Evolutionary conservation across 1,140 invertebrate genomes (phyloP).

Genomic region (Pararge aegeria): DNA sequence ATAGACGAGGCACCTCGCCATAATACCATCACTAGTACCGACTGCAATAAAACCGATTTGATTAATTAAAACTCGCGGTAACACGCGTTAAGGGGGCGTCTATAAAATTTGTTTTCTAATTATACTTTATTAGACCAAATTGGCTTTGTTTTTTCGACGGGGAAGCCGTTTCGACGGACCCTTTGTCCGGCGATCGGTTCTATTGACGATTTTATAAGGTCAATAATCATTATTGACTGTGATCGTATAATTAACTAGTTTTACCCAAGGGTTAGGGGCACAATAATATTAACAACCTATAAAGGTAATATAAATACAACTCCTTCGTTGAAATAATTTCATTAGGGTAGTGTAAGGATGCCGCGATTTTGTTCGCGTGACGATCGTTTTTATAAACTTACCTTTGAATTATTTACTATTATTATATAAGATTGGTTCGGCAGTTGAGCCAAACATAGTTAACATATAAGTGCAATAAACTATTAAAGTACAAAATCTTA

Average conservation of each 20-base stretch:
- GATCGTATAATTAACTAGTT: conserved; percentile 72
- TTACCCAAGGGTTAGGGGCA: conserved; percentile 34
- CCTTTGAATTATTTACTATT: too few species aligned
- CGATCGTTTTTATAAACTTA: neutral
- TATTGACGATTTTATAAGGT: conserved; percentile 76
- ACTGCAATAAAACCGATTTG: conserved; percentile 56
- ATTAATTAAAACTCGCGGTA: conserved; percentile 63
- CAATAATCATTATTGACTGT: conserved; percentile 73
- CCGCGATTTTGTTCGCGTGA: neutral
- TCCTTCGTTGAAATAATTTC: conserved; percentile 25
- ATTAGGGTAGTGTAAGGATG: conserved; percentile 8
- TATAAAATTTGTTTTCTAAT: conserved; percentile 76
- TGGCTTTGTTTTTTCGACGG: conserved; percentile 68
- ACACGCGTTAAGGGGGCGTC: conserved; percentile 57
- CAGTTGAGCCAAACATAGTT: too few species aligned
- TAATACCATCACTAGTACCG: conserved; percentile 48
- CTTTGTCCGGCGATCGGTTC: conserved; percentile 63
- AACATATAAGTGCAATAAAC: too few species aligned
- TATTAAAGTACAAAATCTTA: too few species aligned
- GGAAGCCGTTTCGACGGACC: conserved; percentile 49
- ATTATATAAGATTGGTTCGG: too few species aligned
- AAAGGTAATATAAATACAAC: conserved; percentile 32
- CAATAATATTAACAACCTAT: conserved; percentile 37
- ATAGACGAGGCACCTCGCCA: conserved; percentile 45
- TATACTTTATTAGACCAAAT: conserved; percentile 72